These are phyloP conservation scores for Monoplex corrugatus DNA, from an alignment of 2,888 invertebrate species.

Conservation along the genomic window DNA sequence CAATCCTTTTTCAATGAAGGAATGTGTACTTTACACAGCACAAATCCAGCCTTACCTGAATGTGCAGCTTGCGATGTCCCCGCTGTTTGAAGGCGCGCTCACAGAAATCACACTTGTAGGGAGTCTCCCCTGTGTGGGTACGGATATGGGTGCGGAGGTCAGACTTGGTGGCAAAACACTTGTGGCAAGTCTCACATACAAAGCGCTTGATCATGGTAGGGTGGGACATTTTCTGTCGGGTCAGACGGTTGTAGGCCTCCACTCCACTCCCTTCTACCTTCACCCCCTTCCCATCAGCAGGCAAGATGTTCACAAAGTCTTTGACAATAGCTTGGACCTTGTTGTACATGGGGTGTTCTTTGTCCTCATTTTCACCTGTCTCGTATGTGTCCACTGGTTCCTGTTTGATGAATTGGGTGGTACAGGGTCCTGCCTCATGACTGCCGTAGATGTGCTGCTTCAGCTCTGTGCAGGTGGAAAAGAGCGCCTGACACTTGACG, in stretches of 20 bases:
- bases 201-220: constrained; percentile 53
- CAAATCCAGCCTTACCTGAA: constrained; percentile 39
- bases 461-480: constrained; percentile 53
- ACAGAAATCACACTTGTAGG: constrained; percentile 59
- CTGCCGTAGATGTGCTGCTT: constrained; percentile 57
- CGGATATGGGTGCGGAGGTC: constrained; percentile 58
- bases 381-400: constrained; percentile 37
- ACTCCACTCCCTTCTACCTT: constrained; percentile 42
- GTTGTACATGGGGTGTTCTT: not conserved
- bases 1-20: no score
- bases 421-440: constrained; percentile 42
- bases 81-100: constrained; percentile 58
- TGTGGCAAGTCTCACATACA: constrained; percentile 55
- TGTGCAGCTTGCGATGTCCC: constrained; percentile 59
- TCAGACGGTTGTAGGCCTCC: constrained; percentile 52
- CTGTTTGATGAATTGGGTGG: constrained; percentile 8
- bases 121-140: constrained; percentile 60
- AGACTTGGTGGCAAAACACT: constrained; percentile 57
- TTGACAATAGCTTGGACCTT: not conserved
- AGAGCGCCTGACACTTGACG: constrained; percentile 50
- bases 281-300: not conserved
- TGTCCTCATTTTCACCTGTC: not conserved
- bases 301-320: not conserved
- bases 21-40: not conserved
- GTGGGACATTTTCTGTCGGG: constrained; percentile 53